These are phyloP conservation scores for Tinamus major DNA, from an alignment of 2,797 vertebrate genomes.

Conservation along the genomic window DNA sequence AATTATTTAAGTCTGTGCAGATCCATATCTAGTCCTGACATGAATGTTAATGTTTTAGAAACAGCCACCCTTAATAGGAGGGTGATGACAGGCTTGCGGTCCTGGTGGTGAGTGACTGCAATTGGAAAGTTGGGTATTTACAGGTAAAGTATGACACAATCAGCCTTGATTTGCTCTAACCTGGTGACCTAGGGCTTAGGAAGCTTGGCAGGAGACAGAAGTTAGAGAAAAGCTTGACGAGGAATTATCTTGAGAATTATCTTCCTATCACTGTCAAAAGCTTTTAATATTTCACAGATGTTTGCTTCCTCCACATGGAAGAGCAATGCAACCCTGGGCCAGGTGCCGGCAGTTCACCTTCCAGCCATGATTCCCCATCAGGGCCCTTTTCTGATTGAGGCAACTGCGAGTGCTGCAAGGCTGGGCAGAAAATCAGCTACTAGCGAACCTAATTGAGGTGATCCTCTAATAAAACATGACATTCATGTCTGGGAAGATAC, in stretches of 20 bases:
- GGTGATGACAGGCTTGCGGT: background rate
- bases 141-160: background rate
- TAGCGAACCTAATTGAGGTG: background rate
- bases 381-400: background rate
- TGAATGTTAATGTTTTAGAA: conserved; percentile 58
- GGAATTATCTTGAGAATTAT: conserved; percentile 25
- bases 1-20: conserved; percentile 56
- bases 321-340: background rate
- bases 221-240: background rate
- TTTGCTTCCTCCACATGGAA: background rate
- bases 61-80: background rate
- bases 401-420: background rate
- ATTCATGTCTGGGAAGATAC: background rate
- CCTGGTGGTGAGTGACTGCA: background rate
- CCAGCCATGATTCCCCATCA: background rate
- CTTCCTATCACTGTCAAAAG: background rate
- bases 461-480: background rate
- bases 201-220: background rate
- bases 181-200: conserved; percentile 17
- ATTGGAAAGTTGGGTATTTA: background rate
- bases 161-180: background rate
- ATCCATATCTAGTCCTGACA: conserved; percentile 52
- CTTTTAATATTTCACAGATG: conserved; percentile 29
- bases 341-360: rapidly evolving
- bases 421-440: conserved; percentile 7